Base-by-base conservation (phyloP, 2,888 invertebrate genomes). In the Caenorhabditis imperialis region DNA sequence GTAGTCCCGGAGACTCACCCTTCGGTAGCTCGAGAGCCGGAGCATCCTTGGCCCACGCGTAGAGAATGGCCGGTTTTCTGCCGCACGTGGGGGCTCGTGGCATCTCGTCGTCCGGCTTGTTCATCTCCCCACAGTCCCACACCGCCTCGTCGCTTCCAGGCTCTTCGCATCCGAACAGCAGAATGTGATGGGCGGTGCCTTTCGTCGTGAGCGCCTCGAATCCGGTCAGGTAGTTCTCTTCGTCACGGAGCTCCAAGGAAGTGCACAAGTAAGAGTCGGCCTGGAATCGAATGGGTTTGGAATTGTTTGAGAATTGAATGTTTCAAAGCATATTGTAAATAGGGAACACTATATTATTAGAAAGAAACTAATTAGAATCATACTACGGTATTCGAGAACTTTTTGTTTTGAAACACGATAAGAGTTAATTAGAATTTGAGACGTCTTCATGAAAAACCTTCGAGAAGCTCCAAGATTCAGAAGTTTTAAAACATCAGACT, bases 81-180 rank as follows among this genome's bases (percentile, higher is more conserved):
- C 90, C 91, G 88, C 96, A 97, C 0, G 95, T 94, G 82, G 92
- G 92, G 0, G 92, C 92, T 0, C 80, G 72, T 25, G 57, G 67
- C 91, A 90, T 74, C n/a, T 54, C 67, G 8, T 78, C 77, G 38
- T 61, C 50, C 79, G 91, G 89, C 3, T 91, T 90, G 3, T 85
- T 84, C 96, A 96, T 96, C 90, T 96, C 96, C 0, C 97, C 96
- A 88, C 97, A 98, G 88, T 94, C 93, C 95, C 95, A 94, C 53
- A 93, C 92, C 22, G 91, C 89, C 63, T 92, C 91, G 75, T 91
- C 90, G 33, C 92, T 91, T 2, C 94, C 94, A 0, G 94, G 95
- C 63, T 92, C 91, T 2, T 92, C 91, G 86, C 96, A 96, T 14
- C 96, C 96, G 88, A 95, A 96, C 0, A 96, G 89, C 51, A 96